These are phyloP conservation scores for Diplogasteroides magnus DNA, from an alignment of 1,140 invertebrate species.

Conservation along the genomic window DNA sequence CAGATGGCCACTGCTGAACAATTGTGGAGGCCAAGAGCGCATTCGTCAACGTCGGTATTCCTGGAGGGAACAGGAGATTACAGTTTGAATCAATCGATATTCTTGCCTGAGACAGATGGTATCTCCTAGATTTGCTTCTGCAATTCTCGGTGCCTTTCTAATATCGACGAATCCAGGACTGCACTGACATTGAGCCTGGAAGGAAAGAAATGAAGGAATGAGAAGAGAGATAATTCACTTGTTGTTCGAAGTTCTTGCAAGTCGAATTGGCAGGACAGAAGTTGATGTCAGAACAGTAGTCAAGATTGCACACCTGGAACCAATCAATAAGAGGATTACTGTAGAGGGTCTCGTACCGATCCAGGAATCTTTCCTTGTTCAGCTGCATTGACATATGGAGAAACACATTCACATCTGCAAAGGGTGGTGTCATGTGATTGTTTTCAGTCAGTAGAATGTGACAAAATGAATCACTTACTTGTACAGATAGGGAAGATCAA, in stretches of 20 bases:
- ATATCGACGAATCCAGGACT: conserved; percentile 33
- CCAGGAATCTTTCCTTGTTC: conserved; percentile 19
- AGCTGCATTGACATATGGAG: conserved; percentile 31
- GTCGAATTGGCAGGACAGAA: conserved; percentile 36
- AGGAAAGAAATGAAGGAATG: neutral
- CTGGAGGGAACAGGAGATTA: neutral
- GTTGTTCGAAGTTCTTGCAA: conserved; percentile 31
- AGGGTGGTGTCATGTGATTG: neutral
- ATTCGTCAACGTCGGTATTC: conserved; percentile 27
- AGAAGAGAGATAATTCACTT: conserved; percentile 1
- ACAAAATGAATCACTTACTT: conserved; percentile 19
- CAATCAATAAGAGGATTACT: too few relatives aligned
- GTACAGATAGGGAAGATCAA: conserved; percentile 33
- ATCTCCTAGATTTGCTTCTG: conserved; percentile 18
- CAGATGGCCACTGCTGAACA: conserved; percentile 33
- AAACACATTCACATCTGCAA: conserved; percentile 34
- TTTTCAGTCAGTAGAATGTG: neutral
- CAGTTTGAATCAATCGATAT: neutral
- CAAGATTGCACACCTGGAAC: conserved; percentile 34
- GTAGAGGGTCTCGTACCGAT: too few relatives aligned
- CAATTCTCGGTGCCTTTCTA: conserved; percentile 12
- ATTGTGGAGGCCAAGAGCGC: conserved; percentile 33
- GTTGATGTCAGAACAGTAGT: conserved; percentile 36
- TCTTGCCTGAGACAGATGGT: conserved; percentile 14
- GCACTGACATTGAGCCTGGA: conserved; percentile 28